Conservation (phyloP, 2,113 vertebrate species). For the Poecilia latipinna region DNA sequence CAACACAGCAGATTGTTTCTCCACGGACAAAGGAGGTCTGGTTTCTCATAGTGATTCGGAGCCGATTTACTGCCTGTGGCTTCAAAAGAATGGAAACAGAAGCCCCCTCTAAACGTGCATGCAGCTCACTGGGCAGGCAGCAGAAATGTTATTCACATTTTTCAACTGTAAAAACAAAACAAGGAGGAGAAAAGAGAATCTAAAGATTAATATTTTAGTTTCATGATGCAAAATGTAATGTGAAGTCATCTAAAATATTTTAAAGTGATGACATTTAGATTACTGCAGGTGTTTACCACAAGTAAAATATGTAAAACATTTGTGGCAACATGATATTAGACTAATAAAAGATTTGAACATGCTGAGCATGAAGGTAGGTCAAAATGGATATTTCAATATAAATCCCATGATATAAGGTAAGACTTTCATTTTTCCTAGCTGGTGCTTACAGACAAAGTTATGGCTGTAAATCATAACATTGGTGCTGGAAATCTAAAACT, state of each 20-base stretch:
- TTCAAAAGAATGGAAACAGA: conserved; percentile 74
- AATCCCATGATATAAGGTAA: background rate
- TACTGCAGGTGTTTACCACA: conserved; percentile 19
- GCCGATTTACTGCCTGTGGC: conserved; percentile 73
- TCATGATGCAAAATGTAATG: background rate
- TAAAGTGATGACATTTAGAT: conserved; percentile 1
- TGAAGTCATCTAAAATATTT: conserved; percentile 36
- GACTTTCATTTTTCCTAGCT: background rate
- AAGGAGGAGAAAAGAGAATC: background rate
- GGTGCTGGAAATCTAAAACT: too few relatives aligned
- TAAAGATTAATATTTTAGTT: too few relatives aligned
- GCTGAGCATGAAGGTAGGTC: too few relatives aligned
- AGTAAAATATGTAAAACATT: background rate
- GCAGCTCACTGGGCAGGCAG: conserved; percentile 55
- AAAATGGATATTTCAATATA: too few relatives aligned
- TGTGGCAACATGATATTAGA: background rate
- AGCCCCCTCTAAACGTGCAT: conserved; percentile 51
- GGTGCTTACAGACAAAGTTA: background rate
- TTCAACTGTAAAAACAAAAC: conserved; percentile 44
- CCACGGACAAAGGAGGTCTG: conserved; percentile 77
- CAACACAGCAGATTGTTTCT: conserved; percentile 76
- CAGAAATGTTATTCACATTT: conserved; percentile 55
- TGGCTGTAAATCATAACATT: too few relatives aligned
- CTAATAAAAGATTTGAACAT: background rate
- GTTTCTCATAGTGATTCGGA: conserved; percentile 71